A percentile compares a stretch with the other conserved stretches of the same genome.
phyloP scores from a whole-genome alignment of 2,113 vertebrate genomes.

The Saccopteryx bilineata region DNA sequence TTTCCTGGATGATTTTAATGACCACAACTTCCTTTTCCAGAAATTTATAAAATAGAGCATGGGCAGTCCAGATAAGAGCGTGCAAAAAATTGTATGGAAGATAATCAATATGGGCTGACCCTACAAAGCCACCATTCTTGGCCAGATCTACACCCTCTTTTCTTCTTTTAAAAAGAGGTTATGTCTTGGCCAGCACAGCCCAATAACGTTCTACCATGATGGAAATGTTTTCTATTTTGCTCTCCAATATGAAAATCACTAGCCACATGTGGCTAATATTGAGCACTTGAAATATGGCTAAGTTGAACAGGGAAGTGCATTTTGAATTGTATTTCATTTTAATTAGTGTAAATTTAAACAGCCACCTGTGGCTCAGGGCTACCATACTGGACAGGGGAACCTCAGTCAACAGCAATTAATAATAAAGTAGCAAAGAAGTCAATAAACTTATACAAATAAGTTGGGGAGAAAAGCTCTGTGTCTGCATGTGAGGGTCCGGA shows the following conservation, averaged over 20 bases:
- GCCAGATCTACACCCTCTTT: background rate
- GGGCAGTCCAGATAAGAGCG: background rate
- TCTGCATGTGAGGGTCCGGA: background rate
- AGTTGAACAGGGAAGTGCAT: background rate
- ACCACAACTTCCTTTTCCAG: background rate
- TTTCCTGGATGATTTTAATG: background rate
- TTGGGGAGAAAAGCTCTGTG: background rate
- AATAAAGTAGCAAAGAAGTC: background rate
- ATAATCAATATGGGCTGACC: background rate
- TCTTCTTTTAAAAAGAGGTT: background rate
- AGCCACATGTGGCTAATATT: background rate
- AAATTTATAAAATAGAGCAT: slow-evolving; percentile 9
- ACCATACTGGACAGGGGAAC: background rate
- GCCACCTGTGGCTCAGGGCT: background rate
- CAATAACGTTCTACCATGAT: background rate
- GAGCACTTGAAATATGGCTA: background rate
- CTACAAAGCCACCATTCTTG: background rate
- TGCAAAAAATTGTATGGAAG: background rate
- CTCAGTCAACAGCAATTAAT: background rate
- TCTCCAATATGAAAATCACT: background rate
- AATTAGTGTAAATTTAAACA: slow-evolving; percentile 13
- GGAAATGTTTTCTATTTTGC: background rate
- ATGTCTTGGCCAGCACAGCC: background rate
- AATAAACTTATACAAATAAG: slow-evolving; percentile 28
- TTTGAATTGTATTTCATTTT: background rate